Evolutionary conservation across 2,113 vertebrate genomes (phyloP).

Genomic region (Tringa solitaria): DNA sequence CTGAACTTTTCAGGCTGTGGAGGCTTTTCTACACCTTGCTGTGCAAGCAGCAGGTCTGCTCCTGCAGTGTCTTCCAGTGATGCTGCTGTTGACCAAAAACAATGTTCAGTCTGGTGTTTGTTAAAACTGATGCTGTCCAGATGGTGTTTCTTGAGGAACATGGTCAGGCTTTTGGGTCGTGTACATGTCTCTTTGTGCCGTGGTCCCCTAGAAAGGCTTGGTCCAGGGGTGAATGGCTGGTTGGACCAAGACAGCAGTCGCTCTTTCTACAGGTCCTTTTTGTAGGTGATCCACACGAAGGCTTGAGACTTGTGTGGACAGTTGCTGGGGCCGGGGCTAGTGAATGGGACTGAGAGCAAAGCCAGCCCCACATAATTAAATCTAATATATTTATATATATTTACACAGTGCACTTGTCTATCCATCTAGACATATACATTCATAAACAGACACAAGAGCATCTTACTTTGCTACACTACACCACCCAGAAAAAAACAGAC

Average conservation of each 20-base stretch:
- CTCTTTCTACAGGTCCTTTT: background rate
- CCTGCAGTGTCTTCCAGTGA: background rate
- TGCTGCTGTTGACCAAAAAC: background rate
- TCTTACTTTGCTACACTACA: background rate
- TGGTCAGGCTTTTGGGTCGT: background rate
- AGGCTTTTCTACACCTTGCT: background rate
- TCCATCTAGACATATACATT: background rate
- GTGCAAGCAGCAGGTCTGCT: background rate
- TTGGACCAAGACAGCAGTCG: background rate
- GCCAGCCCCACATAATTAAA: accelerated
- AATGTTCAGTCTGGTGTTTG: background rate
- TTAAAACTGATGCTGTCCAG: background rate
- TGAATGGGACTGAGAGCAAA: background rate
- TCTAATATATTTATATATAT: background rate
- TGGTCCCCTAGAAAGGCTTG: background rate
- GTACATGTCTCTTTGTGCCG: background rate
- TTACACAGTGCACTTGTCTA: background rate
- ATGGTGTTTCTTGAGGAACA: background rate
- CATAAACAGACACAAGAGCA: background rate
- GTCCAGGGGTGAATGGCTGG: background rate
- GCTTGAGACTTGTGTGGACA: background rate
- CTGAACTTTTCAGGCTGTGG: background rate
- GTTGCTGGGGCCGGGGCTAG: background rate
- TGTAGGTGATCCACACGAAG: accelerated
- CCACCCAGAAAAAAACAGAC: background rate